These are phyloP conservation scores for Anoplolepis gracilipes DNA, from an alignment of 1,140 invertebrate species.

Conservation along the genomic window DNA sequence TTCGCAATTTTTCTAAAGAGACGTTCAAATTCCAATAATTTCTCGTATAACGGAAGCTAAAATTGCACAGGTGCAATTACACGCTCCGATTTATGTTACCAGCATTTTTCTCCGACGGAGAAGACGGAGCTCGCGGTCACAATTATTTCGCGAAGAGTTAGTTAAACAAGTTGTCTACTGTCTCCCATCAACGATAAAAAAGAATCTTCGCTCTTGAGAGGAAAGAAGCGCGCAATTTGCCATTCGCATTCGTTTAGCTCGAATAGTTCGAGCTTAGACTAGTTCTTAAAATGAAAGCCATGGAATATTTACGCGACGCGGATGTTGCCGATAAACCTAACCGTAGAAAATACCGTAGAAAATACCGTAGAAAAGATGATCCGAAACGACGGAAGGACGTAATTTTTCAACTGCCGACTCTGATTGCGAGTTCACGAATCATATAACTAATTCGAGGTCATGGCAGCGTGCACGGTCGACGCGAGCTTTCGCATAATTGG, in stretches of 20 bases:
- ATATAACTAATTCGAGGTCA: slow-evolving; percentile 68
- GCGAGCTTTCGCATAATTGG: slow-evolving; percentile 7
- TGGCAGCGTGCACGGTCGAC: slow-evolving; percentile 29
- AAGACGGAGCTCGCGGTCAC: no score
- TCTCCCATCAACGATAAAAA: not conserved
- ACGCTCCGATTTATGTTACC: slow-evolving; percentile 56
- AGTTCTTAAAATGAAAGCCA: not conserved
- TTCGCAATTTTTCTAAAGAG: slow-evolving; percentile 75
- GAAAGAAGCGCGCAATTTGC: not conserved
- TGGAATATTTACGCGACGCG: no score
- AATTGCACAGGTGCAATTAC: slow-evolving; percentile 68
- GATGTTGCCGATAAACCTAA: not conserved
- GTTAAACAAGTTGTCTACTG: no score
- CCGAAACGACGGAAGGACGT: slow-evolving; percentile 1
- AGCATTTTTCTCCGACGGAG: slow-evolving; percentile 33
- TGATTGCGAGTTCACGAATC: slow-evolving; percentile 30
- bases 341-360: no score
- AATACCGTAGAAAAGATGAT: no score
- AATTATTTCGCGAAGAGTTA: no score
- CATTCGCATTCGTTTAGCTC: no score
- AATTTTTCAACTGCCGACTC: not conserved
- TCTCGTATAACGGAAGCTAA: slow-evolving; percentile 63
- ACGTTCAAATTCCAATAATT: slow-evolving; percentile 77
- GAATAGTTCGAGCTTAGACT: not conserved
- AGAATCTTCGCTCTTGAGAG: not conserved